phyloP scores from a whole-genome alignment of 2,888 invertebrate genomes.

The Chironomus tentans region DNA sequence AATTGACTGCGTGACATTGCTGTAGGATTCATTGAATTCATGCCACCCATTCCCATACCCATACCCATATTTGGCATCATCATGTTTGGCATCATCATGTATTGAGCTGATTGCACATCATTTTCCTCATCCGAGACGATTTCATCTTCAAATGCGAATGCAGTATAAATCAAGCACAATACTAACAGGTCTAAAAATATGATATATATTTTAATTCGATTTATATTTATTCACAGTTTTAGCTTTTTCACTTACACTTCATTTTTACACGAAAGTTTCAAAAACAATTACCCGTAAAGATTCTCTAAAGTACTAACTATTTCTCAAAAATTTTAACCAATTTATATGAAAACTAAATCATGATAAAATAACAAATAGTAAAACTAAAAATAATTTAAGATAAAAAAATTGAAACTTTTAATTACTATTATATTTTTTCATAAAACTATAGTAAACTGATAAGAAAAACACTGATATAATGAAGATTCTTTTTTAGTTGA shows the following conservation, averaged over 20 bases:
- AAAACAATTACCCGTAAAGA: background rate
- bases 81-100: too few species aligned
- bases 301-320: too few species aligned
- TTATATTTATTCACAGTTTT: too few species aligned
- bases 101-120: background rate
- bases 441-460: too few species aligned
- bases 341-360: background rate
- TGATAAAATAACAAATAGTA: background rate
- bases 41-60: background rate
- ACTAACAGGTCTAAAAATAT: background rate
- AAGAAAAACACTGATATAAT: too few species aligned
- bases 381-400: too few species aligned
- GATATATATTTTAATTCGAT: background rate
- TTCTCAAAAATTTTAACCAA: too few species aligned
- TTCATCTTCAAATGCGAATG: background rate
- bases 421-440: too few species aligned
- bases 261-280: background rate
- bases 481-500: too few species aligned
- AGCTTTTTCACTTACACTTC: background rate
- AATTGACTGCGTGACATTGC: background rate
- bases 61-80: background rate
- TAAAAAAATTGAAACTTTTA: too few species aligned
- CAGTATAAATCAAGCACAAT: background rate
- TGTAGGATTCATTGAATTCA: background rate
- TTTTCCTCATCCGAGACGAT: background rate